Percentiles rank a stretch among this genome's conserved stretches.
phyloP scores from a whole-genome alignment of 2,888 invertebrate genomes.

The Melanotus villosus region DNA sequence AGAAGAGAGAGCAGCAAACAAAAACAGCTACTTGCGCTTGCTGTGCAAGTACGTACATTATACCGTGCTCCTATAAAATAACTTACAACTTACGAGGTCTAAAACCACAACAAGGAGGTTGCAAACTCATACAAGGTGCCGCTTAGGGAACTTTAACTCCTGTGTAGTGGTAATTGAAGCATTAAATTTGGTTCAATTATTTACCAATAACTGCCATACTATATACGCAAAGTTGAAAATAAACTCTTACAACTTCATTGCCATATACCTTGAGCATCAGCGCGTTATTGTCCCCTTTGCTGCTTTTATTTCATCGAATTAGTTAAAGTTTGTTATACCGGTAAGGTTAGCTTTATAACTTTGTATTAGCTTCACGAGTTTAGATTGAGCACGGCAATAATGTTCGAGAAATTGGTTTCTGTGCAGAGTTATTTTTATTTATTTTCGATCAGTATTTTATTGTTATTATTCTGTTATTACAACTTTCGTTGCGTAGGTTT shows the following conservation, averaged over 20 bases:
- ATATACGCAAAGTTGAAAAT: constrained; percentile 22
- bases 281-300: constrained; percentile 28
- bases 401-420: constrained; percentile 21
- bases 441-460: constrained; percentile 25
- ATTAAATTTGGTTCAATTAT: constrained; percentile 45
- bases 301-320: constrained; percentile 32
- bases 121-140: constrained; percentile 28
- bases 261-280: constrained; percentile 7
- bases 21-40: background rate
- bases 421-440: constrained; percentile 21
- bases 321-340: constrained; percentile 30
- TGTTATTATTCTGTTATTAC: constrained; percentile 23
- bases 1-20: background rate
- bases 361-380: constrained; percentile 45
- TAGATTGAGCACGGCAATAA: constrained; percentile 40
- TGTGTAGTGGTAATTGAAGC: constrained; percentile 43
- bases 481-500: background rate
- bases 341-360: constrained; percentile 38
- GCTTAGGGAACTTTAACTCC: constrained; percentile 29
- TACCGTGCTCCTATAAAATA: constrained; percentile 19
- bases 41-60: constrained; percentile 10
- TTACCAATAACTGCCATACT: constrained; percentile 35
- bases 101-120: constrained; percentile 32
- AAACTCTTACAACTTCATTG: constrained; percentile 29
- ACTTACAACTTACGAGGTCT: constrained; percentile 19